Conservation (phyloP, 1,140 invertebrate genomes). For the Pissodes strobi region DNA sequence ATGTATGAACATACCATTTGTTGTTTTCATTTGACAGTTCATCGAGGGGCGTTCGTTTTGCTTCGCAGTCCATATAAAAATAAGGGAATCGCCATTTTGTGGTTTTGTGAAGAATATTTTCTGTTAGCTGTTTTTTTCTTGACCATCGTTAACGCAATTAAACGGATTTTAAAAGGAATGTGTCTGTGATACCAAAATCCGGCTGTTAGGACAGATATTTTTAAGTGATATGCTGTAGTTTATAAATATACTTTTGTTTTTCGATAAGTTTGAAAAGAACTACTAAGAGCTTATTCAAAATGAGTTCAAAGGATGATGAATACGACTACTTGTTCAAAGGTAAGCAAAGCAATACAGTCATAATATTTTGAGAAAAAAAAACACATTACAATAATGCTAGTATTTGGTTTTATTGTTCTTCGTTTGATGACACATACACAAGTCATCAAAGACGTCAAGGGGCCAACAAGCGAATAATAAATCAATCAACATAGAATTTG, state of each 20-base stretch:
- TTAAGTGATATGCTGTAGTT: slow-evolving; percentile 48
- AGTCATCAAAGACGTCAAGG: slow-evolving; percentile 51
- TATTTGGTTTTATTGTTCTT: slow-evolving; percentile 21
- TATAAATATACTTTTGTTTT: slow-evolving; percentile 34
- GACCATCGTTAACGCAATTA: slow-evolving; percentile 42
- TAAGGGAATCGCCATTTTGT: slow-evolving; percentile 51
- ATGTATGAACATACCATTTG: not conserved
- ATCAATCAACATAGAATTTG: slow-evolving; percentile 4
- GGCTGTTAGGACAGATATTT: slow-evolving; percentile 44
- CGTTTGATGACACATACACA: slow-evolving; percentile 42
- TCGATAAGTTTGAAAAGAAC: slow-evolving; percentile 13
- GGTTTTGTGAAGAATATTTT: slow-evolving; percentile 17
- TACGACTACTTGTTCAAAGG: slow-evolving; percentile 99
- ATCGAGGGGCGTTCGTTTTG: slow-evolving; percentile 47
- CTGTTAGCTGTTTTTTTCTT: slow-evolving; percentile 34
- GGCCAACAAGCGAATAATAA: slow-evolving; percentile 9
- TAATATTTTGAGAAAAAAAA: slow-evolving; percentile 4
- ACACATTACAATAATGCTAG: not conserved
- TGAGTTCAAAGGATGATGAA: slow-evolving; percentile 98
- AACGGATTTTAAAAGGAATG: slow-evolving; percentile 42
- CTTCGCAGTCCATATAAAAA: slow-evolving; percentile 42
- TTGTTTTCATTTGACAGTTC: slow-evolving; percentile 28
- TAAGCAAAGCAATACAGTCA: slow-evolving; percentile 59
- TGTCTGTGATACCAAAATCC: slow-evolving; percentile 51
- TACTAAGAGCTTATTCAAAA: slow-evolving; percentile 58